Conservation (phyloP, 53 echinoderm and acorn worm genomes). For the Stichopus horrens region DNA sequence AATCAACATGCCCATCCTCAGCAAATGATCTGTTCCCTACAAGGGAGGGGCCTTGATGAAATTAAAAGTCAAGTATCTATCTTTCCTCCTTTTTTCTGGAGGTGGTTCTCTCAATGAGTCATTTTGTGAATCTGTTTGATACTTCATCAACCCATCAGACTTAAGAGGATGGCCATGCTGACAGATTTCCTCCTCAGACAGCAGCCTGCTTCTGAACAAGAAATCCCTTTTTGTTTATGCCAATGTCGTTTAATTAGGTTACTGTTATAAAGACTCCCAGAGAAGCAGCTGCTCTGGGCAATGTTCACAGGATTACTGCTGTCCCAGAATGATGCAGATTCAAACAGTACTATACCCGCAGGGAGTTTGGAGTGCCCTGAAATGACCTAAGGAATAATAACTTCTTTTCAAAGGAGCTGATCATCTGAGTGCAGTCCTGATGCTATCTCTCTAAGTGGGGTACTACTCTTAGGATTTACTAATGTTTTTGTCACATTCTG, state of each 20-base stretch:
- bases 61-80: not conserved
- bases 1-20: not conserved
- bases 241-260: slow-evolving; percentile 26
- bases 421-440: not conserved
- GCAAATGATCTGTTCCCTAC: not conserved
- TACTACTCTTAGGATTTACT: not conserved
- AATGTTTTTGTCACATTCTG: not conserved
- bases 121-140: slow-evolving; percentile 17
- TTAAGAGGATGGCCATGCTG: not conserved
- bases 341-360: not conserved
- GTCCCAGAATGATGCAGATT: slow-evolving; percentile 6
- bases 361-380: not conserved
- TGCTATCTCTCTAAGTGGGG: not conserved
- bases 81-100: not conserved
- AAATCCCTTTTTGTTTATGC: slow-evolving; percentile 43
- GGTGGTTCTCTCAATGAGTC: slow-evolving; percentile 26
- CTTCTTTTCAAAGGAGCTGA: not conserved
- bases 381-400: slow-evolving; percentile 6
- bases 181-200: slow-evolving; percentile 32
- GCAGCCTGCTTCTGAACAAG: slow-evolving; percentile 19
- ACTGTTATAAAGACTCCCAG: slow-evolving; percentile 1
- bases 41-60: not conserved
- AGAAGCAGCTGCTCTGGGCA: slow-evolving; percentile 29
- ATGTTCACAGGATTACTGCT: not conserved
- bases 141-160: slow-evolving; percentile 33